Percentiles rank a stretch among this genome's conserved stretches.
Evolutionary conservation across 2,797 vertebrate genomes (phyloP).

Genomic region (Megaceryle alcyon): DNA sequence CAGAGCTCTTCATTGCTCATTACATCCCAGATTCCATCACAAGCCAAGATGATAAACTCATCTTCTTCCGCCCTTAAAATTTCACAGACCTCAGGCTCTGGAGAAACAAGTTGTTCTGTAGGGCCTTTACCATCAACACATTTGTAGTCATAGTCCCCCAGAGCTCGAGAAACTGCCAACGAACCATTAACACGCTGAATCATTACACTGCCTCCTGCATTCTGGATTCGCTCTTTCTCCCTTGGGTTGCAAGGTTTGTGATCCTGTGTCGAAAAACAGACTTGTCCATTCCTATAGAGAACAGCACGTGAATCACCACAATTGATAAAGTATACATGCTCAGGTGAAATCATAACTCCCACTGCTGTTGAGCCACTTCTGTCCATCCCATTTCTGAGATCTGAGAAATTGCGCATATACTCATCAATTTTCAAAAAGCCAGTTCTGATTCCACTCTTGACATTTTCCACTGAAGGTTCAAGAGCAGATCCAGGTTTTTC

Average conservation of each 20-base stretch:
- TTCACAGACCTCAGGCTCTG: slow-evolving; percentile 96
- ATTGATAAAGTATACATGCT: slow-evolving; percentile 96
- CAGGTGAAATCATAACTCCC: slow-evolving; percentile 92
- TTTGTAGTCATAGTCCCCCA: slow-evolving; percentile 99
- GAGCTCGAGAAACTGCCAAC: slow-evolving; percentile 94
- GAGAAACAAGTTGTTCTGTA: slow-evolving; percentile 98
- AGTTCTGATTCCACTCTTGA: slow-evolving; percentile 93
- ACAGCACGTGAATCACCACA: slow-evolving; percentile 97
- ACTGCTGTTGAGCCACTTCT: slow-evolving; percentile 99
- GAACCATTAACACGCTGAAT: slow-evolving; percentile 98
- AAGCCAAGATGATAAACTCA: slow-evolving; percentile 96
- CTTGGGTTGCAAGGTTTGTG: slow-evolving; percentile 98
- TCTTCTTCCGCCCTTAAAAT: slow-evolving; percentile 92
- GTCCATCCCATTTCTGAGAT: slow-evolving; percentile 97
- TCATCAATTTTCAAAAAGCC: slow-evolving; percentile 98
- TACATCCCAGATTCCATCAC: slow-evolving; percentile 99
- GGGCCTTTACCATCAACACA: slow-evolving; percentile 98
- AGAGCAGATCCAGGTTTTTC: slow-evolving; percentile 78
- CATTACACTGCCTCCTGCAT: slow-evolving; percentile 99
- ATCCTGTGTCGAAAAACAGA: slow-evolving; percentile 98
- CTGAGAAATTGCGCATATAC: slow-evolving; percentile 98
- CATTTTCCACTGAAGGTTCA: slow-evolving; percentile 88
- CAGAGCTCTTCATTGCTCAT: slow-evolving; percentile 99
- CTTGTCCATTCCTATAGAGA: slow-evolving; percentile 90
- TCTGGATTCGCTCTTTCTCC: slow-evolving; percentile 97